Conservation (phyloP, 2,888 invertebrate species). For the Cerceris rybyensis region DNA sequence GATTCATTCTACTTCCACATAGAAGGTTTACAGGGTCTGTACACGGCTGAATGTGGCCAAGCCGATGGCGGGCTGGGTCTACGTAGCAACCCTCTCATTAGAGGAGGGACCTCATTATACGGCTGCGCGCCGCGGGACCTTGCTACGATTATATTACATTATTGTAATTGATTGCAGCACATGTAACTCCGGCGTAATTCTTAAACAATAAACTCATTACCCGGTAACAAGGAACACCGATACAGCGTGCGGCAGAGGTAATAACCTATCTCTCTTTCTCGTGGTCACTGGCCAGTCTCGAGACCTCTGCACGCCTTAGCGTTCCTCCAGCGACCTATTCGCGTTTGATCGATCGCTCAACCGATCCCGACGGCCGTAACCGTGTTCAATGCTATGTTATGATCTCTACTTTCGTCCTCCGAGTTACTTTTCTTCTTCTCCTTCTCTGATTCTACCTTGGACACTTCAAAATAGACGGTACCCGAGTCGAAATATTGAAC, state of each 20-base stretch:
- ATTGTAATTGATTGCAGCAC: conserved; percentile 77
- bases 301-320: conserved; percentile 46
- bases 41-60: conserved; percentile 7
- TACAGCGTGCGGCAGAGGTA: conserved; percentile 62
- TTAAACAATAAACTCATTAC: conserved; percentile 79
- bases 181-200: conserved; percentile 72
- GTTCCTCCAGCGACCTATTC: conserved; percentile 62
- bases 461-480: conserved; percentile 41
- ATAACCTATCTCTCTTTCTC: conserved; percentile 68
- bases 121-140: conserved; percentile 59
- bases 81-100: conserved; percentile 72
- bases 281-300: conserved; percentile 32
- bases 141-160: conserved; percentile 77
- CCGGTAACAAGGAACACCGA: conserved; percentile 68
- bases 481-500: too few species aligned
- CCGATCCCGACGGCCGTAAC: conserved; percentile 57
- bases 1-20: background rate
- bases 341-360: conserved; percentile 66
- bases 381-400: conserved; percentile 43
- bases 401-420: conserved; percentile 22
- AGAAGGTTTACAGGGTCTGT: background rate
- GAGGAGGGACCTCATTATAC: conserved; percentile 72
- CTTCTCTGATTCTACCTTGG: conserved; percentile 22
- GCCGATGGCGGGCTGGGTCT: conserved; percentile 34
- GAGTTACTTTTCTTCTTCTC: conserved; percentile 9